Evolutionary conservation across 2,888 invertebrate genomes (phyloP), one percentile per base, ranked within the genome.

Genomic region (Uloborus plumipes): DNA sequence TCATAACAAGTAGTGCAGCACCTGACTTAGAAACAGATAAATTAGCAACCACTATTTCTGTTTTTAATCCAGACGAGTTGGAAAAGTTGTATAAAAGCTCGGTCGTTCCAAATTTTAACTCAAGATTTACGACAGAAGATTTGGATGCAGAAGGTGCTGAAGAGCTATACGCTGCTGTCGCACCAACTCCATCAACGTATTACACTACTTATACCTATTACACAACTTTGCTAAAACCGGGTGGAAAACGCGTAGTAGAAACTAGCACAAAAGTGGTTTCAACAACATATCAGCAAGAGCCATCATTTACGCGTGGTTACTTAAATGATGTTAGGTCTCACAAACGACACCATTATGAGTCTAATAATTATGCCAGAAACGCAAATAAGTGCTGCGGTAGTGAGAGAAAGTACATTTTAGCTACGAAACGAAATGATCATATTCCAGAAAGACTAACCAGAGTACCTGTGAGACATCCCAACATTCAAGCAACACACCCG

Each of bases 141-240:
- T 64, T 81, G 50, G 64, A 62, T 14, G 84, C 84, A 9, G 75
- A 78, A 49, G 84, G 74, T 7, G 84, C 78, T 13, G 84, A 84
- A 55, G 14, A 61, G 4, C 69, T 62, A 22, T 70, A 77, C 61
- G n/a, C 84, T 18, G 15, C 78, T 14, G 39, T 47, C 6, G 3
- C 61, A 18, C 59, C 79, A 14, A 70, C 71, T n/a, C 84, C 84
- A 18, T 49, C 66, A 1, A 84, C 78, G 2, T 70, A 79, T 66
- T 84, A 66, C 50, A 84, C 84, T 15, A 84, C 84, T 3, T 79
- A 71, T 22, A 84, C 84, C 2, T 84, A 79, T 39, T 84, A 71
- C 49, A 47, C 78, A 9, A 84, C 84, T 15, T 94, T 95, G 77
- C 95, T 95, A 88, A 94, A 94, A 1, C 95, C 95, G 80, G 94